Evolutionary conservation across 2,797 vertebrate genomes (phyloP).

Genomic region (Argyrosomus regius): DNA sequence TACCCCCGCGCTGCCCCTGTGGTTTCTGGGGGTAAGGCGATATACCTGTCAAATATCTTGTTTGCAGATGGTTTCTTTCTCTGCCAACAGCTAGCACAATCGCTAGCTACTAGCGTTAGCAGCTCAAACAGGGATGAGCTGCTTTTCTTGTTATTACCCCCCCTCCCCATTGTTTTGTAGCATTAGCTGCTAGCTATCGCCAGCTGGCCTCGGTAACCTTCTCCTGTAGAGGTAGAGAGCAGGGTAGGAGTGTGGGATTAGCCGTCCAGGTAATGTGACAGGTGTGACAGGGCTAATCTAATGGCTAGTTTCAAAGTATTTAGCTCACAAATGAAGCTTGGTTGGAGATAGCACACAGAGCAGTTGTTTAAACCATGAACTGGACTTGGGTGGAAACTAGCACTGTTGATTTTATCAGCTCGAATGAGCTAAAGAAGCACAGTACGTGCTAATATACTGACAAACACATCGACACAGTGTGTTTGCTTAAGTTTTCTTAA

Average conservation of each 20-base stretch:
- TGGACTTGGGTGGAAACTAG: not conserved
- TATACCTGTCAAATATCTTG: conserved; percentile 24
- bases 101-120: conserved; percentile 76
- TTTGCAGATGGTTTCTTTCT: conserved; percentile 32
- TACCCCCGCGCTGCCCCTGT: conserved; percentile 95
- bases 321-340: not conserved
- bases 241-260: conserved; percentile 18
- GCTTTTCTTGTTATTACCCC: conserved; percentile 72
- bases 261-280: conserved; percentile 43
- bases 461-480: not conserved
- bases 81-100: conserved; percentile 59
- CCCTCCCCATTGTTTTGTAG: conserved; percentile 82
- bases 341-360: not conserved
- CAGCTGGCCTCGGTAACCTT: conserved; percentile 57
- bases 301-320: not conserved
- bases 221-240: conserved; percentile 5
- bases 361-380: not conserved
- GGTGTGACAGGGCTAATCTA: conserved; percentile 18
- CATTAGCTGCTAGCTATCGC: conserved; percentile 72
- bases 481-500: not conserved
- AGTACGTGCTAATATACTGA: not conserved
- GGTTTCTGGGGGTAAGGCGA: conserved; percentile 96
- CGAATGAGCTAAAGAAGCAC: not conserved
- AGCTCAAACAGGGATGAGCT: conserved; percentile 74
- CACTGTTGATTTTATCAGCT: not conserved